Conservation (phyloP, 2,888 invertebrate genomes). For the Pterostichus madidus region DNA sequence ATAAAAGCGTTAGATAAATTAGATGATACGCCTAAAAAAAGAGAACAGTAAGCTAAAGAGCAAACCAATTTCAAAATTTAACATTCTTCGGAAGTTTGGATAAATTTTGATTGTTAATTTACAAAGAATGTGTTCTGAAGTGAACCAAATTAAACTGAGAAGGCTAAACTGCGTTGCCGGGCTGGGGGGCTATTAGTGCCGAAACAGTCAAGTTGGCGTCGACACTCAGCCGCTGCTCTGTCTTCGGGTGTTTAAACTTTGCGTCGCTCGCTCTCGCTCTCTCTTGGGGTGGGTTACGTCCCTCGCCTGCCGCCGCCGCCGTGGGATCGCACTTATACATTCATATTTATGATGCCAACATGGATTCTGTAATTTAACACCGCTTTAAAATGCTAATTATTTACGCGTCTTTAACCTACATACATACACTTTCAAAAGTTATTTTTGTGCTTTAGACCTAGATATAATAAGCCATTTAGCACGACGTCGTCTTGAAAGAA, state of each 20-base stretch:
- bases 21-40: slow-evolving; percentile 63
- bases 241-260: slow-evolving; percentile 40
- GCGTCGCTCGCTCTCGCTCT: neutral
- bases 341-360: slow-evolving; percentile 7
- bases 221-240: neutral
- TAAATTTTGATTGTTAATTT: slow-evolving; percentile 69
- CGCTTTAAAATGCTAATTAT: slow-evolving; percentile 13
- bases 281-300: neutral
- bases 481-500: no score
- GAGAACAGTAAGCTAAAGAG: slow-evolving; percentile 49
- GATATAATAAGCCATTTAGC: no score
- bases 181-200: slow-evolving; percentile 51
- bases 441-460: no score
- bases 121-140: slow-evolving; percentile 69
- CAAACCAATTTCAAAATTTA: slow-evolving; percentile 63
- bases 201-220: slow-evolving; percentile 21
- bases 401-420: no score
- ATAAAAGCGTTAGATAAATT: slow-evolving; percentile 58
- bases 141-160: slow-evolving; percentile 65
- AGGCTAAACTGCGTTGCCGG: slow-evolving; percentile 33
- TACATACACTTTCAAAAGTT: no score
- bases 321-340: slow-evolving; percentile 4
- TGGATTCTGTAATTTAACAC: neutral
- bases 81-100: slow-evolving; percentile 67
- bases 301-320: neutral